Conservation (phyloP, 2,797 vertebrate genomes). For the Microchirus variegatus region DNA sequence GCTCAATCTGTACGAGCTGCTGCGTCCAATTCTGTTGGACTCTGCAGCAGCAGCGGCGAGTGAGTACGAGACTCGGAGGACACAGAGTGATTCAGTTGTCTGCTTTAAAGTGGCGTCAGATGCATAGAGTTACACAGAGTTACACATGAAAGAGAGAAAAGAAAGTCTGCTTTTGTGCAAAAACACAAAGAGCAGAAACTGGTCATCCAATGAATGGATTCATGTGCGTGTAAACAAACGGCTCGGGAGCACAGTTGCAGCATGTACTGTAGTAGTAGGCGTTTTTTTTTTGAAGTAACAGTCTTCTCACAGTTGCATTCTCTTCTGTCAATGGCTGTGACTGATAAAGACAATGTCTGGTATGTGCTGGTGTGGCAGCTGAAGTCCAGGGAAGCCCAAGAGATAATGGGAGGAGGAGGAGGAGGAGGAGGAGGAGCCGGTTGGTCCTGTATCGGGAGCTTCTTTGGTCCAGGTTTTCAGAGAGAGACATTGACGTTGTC, state of each 20-base stretch:
- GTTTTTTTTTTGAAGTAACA: slow-evolving; percentile 51
- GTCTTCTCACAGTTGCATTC: slow-evolving; percentile 58
- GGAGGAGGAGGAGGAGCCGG: slow-evolving; percentile 48
- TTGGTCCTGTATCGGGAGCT: slow-evolving; percentile 45
- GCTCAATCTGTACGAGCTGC: slow-evolving; percentile 54
- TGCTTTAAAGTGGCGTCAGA: slow-evolving; percentile 55
- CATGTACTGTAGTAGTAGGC: slow-evolving; percentile 69
- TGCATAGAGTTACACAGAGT: slow-evolving; percentile 64
- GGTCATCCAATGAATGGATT: slow-evolving; percentile 63
- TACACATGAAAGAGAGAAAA: slow-evolving; percentile 30
- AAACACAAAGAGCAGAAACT: slow-evolving; percentile 13
- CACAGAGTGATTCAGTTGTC: slow-evolving; percentile 36
- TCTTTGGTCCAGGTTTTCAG: slow-evolving; percentile 67
- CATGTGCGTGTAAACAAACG: slow-evolving; percentile 70
- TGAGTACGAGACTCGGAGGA: slow-evolving; percentile 9
- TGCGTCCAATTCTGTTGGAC: slow-evolving; percentile 39
- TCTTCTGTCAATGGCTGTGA: slow-evolving; percentile 57
- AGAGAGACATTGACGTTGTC: slow-evolving; percentile 28
- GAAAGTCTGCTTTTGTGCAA: slow-evolving; percentile 22
- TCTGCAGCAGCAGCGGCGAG: not conserved
- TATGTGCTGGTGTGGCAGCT: slow-evolving; percentile 77
- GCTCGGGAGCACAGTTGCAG: slow-evolving; percentile 68
- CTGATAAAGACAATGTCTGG: slow-evolving; percentile 68
- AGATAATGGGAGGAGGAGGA: too few species aligned
- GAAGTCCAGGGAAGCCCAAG: slow-evolving; percentile 46